Evolutionary conservation across 2,888 invertebrate species (phyloP).

Genomic region (Chrysina gloriosa): DNA sequence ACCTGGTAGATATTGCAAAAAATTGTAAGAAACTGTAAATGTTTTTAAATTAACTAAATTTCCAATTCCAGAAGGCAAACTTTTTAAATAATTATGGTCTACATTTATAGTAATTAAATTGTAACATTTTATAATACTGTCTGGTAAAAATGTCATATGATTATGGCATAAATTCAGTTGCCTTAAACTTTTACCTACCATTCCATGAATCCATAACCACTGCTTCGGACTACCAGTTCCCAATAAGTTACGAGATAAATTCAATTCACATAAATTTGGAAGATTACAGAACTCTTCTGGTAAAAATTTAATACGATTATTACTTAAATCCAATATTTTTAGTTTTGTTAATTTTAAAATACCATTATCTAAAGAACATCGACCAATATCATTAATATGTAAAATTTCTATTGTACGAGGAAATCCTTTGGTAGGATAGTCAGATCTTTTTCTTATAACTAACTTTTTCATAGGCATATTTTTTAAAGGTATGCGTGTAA

Average conservation of each 20-base stretch:
- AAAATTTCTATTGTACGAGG: slow-evolving; percentile 76
- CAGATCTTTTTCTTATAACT: slow-evolving; percentile 71
- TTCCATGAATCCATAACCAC: slow-evolving; percentile 77
- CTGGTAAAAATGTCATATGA: slow-evolving; percentile 69
- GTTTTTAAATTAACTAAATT: slow-evolving; percentile 69
- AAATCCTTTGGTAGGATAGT: slow-evolving; percentile 79
- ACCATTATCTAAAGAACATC: slow-evolving; percentile 76
- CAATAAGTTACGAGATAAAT: slow-evolving; percentile 74
- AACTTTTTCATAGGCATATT: slow-evolving; percentile 69
- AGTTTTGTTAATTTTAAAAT: slow-evolving; percentile 76
- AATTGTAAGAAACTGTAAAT: slow-evolving; percentile 70
- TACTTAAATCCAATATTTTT: slow-evolving; percentile 74
- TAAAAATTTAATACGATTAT: slow-evolving; percentile 77
- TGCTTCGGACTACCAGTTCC: slow-evolving; percentile 68
- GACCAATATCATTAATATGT: slow-evolving; percentile 70
- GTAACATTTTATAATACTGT: slow-evolving; percentile 72
- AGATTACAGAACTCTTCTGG: slow-evolving; percentile 78
- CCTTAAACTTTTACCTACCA: slow-evolving; percentile 67
- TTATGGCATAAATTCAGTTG: slow-evolving; percentile 76
- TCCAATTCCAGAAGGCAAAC: slow-evolving; percentile 75
- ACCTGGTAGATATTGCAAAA: slow-evolving; percentile 70
- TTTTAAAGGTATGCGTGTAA: slow-evolving; percentile 65
- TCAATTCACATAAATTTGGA: slow-evolving; percentile 71
- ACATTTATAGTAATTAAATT: slow-evolving; percentile 73
- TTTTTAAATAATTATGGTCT: slow-evolving; percentile 70